Base-by-base conservation (phyloP, 2,113 vertebrate species). In the Spea multiplicata region DNA sequence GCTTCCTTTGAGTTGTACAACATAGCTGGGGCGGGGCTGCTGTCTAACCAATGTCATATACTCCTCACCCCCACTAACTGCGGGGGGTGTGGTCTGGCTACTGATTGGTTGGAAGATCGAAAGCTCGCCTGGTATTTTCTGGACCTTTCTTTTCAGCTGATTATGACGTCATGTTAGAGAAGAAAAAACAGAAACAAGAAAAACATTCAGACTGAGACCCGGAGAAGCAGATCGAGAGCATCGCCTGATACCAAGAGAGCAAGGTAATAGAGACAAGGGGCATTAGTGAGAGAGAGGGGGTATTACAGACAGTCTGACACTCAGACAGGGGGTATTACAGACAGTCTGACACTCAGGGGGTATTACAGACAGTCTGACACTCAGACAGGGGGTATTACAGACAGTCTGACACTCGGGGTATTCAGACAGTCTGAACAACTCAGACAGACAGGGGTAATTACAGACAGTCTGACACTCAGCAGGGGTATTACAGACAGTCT, bases 141-240 rank as follows among this genome's bases (percentile, higher is more conserved):
- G 83, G 83, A 81, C 13, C 62, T 83, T 85, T 74, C 67, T 14
- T 48, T 81, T 86, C 83, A 83, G 83, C 86, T 88, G 86, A 85
- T 66, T 0, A 74, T 91, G 91, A 92, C 92, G 89, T 78, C 69
- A 71, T 82, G 70, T 17, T 9, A 75, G 77, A 68, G 66, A 65
- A 55, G 76, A 66, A 59, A 44, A 65, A 71, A 71, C 66, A 49
- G 7, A 8, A 13, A 48, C 50, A 6, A 4, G 13, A 48, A 14
- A 66, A 8, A 44, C 16, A 14, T 5, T 7, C 30, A 66, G 30
- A 16, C 16, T 30, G 64, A 30, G 13, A 30, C 1, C 5, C 4
- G 4, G 5, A 17, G 5, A 5, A 8, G 48, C 4, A 48, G 66
- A 12, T 7, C 5, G 5, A 2, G 16, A 44, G 17, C 7, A 44